These are phyloP conservation scores for Brachionus koreanus DNA, from an alignment of 1,140 invertebrate species.

Conservation along the genomic window DNA sequence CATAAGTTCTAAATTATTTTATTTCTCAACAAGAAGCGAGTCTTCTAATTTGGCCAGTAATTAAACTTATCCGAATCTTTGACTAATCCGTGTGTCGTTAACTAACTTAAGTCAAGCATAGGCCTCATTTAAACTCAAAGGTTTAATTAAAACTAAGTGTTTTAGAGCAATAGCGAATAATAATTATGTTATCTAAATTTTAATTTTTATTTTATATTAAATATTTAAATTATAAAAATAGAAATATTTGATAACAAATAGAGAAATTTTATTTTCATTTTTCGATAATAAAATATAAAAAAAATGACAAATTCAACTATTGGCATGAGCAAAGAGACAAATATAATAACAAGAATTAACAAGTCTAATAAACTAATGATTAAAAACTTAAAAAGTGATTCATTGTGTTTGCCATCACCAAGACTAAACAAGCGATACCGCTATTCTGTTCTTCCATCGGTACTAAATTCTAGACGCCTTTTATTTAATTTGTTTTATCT, in stretches of 20 bases:
- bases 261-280: not conserved
- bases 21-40: not conserved
- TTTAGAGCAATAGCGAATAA: not conserved
- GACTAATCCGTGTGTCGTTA: not conserved
- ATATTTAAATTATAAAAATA: constrained; percentile 37
- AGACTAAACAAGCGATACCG: constrained; percentile 30
- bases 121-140: not conserved
- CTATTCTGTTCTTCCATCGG: constrained; percentile 24
- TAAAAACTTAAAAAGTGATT: constrained; percentile 26
- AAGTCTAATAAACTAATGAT: not conserved
- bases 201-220: not conserved
- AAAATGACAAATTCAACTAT: constrained; percentile 13
- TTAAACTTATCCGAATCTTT: not conserved
- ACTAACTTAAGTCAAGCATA: not conserved
- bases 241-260: constrained; percentile 10
- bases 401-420: constrained; percentile 11
- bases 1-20: constrained; percentile 2
- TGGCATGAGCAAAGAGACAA: not conserved
- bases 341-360: constrained; percentile 9
- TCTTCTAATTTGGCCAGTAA: not conserved
- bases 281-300: not conserved
- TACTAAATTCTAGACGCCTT: not conserved
- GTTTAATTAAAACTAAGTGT: not conserved
- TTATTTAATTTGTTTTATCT: not conserved
- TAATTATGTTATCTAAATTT: constrained; percentile 41